A percentile compares a stretch with the other conserved stretches of the same genome.
These are phyloP conservation scores for Merluccius polli DNA, from an alignment of 2,797 vertebrate species.

Conservation along the genomic window DNA sequence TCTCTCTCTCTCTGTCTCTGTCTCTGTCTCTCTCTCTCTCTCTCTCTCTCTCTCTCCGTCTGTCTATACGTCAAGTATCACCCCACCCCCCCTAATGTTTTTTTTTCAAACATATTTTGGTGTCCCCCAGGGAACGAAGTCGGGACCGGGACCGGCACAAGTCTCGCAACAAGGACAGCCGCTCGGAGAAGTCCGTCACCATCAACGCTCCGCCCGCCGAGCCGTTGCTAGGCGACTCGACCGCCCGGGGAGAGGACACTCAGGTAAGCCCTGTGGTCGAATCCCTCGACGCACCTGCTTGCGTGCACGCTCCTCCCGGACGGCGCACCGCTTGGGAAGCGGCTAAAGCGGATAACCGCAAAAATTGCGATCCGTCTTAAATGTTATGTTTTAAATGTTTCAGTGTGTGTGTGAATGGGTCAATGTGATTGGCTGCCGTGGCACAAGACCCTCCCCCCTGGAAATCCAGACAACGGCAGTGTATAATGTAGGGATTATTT, in stretches of 20 bases:
- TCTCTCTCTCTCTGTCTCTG: no score
- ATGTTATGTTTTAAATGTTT: no score
- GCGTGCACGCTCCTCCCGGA: neutral
- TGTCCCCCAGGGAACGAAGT: conserved; percentile 74
- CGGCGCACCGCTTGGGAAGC: no score
- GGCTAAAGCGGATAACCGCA: no score
- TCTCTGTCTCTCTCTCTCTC: neutral
- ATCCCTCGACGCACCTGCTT: neutral
- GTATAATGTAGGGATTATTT: no score
- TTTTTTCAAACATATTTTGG: conserved; percentile 6
- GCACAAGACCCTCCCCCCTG: no score
- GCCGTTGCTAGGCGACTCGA: conserved; percentile 77
- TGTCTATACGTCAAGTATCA: no score
- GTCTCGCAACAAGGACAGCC: conserved; percentile 83
- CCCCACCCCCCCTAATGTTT: no score
- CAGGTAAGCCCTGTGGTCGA: conserved; percentile 59
- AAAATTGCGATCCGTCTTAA: no score
- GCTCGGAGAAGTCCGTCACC: conserved; percentile 91
- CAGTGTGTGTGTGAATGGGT: no score
- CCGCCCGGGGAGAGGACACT: conserved; percentile 75
- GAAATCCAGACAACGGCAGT: no score
- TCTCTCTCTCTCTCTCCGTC: neutral
- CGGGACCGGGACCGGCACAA: conserved; percentile 91
- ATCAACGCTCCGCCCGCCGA: conserved; percentile 87
- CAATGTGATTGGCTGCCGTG: no score